phyloP scores from a whole-genome alignment of 2,888 invertebrate species.

The Melinaea menophilus region DNA sequence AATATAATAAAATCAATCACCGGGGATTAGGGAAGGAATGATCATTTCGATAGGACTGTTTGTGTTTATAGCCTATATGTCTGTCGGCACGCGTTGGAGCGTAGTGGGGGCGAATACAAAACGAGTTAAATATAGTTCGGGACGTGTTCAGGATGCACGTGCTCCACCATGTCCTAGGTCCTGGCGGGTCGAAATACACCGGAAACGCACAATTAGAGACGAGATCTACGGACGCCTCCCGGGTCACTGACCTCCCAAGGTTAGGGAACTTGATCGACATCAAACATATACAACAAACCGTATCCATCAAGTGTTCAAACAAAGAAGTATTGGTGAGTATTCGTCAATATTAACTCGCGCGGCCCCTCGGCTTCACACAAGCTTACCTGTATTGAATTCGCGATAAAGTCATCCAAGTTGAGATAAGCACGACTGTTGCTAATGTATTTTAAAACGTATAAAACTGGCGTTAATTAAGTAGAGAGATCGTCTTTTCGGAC shows the following conservation, averaged over 20 bases:
- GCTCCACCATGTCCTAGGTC: slow-evolving; percentile 54
- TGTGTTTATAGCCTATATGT: slow-evolving; percentile 28
- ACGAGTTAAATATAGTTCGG: slow-evolving; percentile 27
- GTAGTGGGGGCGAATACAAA: slow-evolving; percentile 22
- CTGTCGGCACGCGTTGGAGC: slow-evolving; percentile 28
- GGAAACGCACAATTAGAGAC: slow-evolving; percentile 63
- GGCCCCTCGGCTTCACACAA: slow-evolving; percentile 31
- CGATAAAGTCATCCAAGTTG: slow-evolving; percentile 37
- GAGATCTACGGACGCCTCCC: slow-evolving; percentile 46
- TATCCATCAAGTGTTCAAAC: slow-evolving; percentile 67
- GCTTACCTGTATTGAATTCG: slow-evolving; percentile 41
- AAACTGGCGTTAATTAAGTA: no score
- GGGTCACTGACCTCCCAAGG: slow-evolving; percentile 70
- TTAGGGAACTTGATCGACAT: slow-evolving; percentile 50
- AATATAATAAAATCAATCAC: slow-evolving; percentile 55
- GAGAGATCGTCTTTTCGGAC: no score
- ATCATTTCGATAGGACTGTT: slow-evolving; percentile 10
- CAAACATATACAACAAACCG: slow-evolving; percentile 42
- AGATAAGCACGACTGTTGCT: slow-evolving; percentile 15
- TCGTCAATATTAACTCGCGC: slow-evolving; percentile 53
- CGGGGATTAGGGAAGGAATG: slow-evolving; percentile 36
- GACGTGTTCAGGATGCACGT: slow-evolving; percentile 47
- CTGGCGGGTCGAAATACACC: slow-evolving; percentile 60
- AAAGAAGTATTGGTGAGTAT: slow-evolving; percentile 48
- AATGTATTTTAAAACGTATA: no score